Base-by-base conservation (phyloP, 2,888 invertebrate species). In the Eupithecia dodoneata region DNA sequence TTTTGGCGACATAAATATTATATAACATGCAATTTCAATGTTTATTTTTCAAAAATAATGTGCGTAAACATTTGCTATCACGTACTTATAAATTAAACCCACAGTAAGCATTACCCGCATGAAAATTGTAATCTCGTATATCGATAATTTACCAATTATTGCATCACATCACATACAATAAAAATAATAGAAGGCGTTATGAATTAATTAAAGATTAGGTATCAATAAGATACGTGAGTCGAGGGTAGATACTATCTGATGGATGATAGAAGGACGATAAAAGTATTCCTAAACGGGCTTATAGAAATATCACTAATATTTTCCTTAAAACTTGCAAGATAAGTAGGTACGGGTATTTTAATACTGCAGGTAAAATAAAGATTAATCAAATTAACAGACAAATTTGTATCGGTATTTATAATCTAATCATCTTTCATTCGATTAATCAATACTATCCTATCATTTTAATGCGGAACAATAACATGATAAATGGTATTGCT, bases 381-480 rank as follows among this genome's bases (percentile, higher is more conserved):
- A 63, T 63, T 12, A 30, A 67, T 12, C 67, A 67, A 41, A 44
- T 67, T 67, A 67, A 9, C 67, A n/a, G 7, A 67, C 42, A 44
- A n/a, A 45, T 10, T 69, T n/a, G 4, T 45, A 10, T 10, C n/a
- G n/a, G n/a, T 69, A 44, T 30, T 63, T 42, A 66, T 66, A 30
- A 65, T 63, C 65, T 70, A n/a, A 70, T 70, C 70, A 18, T 47
- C 30, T 70, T 47, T 45, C 49, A 49, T 71, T 55, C 52, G 45
- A n/a, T 71, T 71, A 42, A 49, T 71, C 52, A 59, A 72, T 55
- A 59, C 55, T 59, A 42, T 65, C 63, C 73, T 73, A 49, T 72
- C 59, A 55, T 55, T 72, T 55, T 72, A 72, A 55, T 52, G 44
- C 71, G 44, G n/a, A 15, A 72, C 13, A 70, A 47, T 63, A 30